These are phyloP conservation scores for Eutolmus rufibarbis DNA, from an alignment of 2,888 invertebrate species.

Conservation along the genomic window DNA sequence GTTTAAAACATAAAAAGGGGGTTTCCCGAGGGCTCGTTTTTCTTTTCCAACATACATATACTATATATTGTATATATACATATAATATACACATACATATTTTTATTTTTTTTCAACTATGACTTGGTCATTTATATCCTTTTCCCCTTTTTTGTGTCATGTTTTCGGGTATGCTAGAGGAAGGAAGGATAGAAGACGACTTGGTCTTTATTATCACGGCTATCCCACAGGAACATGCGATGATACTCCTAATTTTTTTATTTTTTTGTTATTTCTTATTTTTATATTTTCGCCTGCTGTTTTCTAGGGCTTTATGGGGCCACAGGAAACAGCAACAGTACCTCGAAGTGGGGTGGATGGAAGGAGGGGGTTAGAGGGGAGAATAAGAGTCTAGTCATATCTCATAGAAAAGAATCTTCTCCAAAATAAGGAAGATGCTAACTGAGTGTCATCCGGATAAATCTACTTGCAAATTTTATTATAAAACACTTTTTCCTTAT, in stretches of 20 bases:
- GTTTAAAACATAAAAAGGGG: neutral
- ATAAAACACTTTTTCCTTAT: neutral
- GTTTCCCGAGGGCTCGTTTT: neutral
- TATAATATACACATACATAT: neutral
- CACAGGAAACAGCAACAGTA: neutral
- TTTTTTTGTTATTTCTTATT: neutral
- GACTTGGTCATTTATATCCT: neutral
- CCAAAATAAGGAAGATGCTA: neutral
- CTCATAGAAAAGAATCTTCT: neutral
- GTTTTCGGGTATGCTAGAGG: neutral
- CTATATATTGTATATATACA: neutral
- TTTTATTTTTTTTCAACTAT: neutral
- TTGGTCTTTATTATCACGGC: neutral
- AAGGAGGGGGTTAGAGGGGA: neutral
- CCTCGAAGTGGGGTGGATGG: too few species aligned
- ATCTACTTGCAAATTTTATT: conserved; percentile 30
- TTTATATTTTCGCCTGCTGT: neutral
- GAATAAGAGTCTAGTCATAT: neutral
- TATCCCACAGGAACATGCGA: neutral
- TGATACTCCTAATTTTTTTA: neutral
- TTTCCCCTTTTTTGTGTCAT: neutral
- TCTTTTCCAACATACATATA: neutral
- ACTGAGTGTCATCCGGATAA: conserved; percentile 27
- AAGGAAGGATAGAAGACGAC: neutral
- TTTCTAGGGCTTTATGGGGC: neutral